Base-by-base conservation (phyloP, 2,797 vertebrate species). In the Mus caroli region DNA sequence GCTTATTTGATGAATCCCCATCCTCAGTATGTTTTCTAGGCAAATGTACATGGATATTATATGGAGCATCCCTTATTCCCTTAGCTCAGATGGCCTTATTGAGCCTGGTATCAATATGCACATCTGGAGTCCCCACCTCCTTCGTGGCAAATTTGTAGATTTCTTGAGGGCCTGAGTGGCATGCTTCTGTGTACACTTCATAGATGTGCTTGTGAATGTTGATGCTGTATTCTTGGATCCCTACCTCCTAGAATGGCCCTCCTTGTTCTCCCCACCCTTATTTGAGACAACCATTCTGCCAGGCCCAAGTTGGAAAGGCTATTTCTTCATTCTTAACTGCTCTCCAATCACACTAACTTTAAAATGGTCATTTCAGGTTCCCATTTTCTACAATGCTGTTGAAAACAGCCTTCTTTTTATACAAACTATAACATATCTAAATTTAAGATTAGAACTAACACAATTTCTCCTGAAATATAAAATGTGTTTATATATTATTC, bases 361-460 rank as follows among this genome's bases (percentile, higher is more conserved):
- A 50, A 71, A 40, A n/a, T 83, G 24, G 12, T 73, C 52, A 34
- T 73, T 82, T 40, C 17, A 60, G 14, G 13, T 15, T 75, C 40
- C 22, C n/a, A 64, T 77, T 88, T 28, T n/a, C 31, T 15, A 67
- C 15, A 69, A 28, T 31, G 52, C 10, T 86, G 22, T 78, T 90
- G 64, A 88, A 78, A 92, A 78, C n/a, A 10, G 2, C 11, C 4
- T 73, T 96, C 13, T 28, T 4, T 73, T 90, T 85, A 54, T 67
- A 71, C 26, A 76, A 64, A 80, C 43, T 90, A 80, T 19, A 84
- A 90, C 88, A 9, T 58, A 77, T 28, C n/a, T 67, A 19, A 14
- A 52, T 88, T 52, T 84, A 94, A 4, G 82, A 93, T 90, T 80
- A n/a, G 56, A 67, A 73, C 34, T 83, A 75, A 69, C 31, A 50